Base-by-base conservation (phyloP, 2,888 invertebrate species). In the Thecophora atra region DNA sequence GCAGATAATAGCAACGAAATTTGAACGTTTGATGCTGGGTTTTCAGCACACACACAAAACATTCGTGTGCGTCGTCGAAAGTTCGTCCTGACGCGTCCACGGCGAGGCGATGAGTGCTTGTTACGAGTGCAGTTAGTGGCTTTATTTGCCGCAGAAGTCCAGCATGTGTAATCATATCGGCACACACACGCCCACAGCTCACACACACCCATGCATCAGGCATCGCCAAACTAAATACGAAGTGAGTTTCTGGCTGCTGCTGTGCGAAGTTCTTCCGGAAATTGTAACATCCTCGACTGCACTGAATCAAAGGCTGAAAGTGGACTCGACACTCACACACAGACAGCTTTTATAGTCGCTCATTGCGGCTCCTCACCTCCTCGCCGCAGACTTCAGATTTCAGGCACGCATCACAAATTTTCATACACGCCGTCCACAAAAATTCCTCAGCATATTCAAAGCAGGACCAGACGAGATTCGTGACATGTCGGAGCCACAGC, bases 81-180 rank as follows among this genome's bases (percentile, higher is more conserved):
- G 42, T 30, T n/a, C n/a, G 37, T 47, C 17, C 47, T 64, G 44
- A 24, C 64, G 44, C 24, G 24, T 21, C 58, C 26, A 44, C 47
- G 19, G 68, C 24, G 28, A 28, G 26, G n/a, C 28, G 70, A 63
- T 37, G 70, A 21, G 52, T 52, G 51, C 37, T 62, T 52, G 51
- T 70, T 70, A 70, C n/a, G 63, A 70, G 70, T 51, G 70, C 51
- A 70, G 51, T 83, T 84, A 84, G 83, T 83, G 83, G 83, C 81
- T 82, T 81, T 80, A 79, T 81, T 81, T 82, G 81, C 84, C 81
- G 78, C 84, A 83, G 79, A 78, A 77, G 76, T n/a, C 21, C 28
- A 30, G 26, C 17, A 44, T n/a, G 44, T 54, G 54, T 37, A 70
- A 51, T 65, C 71, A 51, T 51, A 58, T 47, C 47, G 63, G 69